Evolutionary conservation across 2,113 vertebrate species (phyloP).

Genomic region (Actenoides hombroni): DNA sequence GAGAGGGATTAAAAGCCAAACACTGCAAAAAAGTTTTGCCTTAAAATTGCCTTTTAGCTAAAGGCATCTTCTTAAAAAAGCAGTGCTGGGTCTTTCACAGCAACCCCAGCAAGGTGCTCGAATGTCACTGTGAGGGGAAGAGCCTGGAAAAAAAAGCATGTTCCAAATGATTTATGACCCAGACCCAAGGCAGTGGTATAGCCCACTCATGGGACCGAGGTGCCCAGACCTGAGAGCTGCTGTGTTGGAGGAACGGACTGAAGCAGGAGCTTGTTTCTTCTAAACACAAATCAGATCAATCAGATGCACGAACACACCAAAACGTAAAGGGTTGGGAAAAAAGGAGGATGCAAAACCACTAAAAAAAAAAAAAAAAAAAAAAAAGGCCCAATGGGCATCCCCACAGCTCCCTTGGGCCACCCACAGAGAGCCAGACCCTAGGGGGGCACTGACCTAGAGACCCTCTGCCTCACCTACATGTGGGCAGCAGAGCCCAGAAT

Average conservation of each 20-base stretch:
- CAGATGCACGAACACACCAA: background rate
- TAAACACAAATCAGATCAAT: background rate
- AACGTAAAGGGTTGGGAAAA: background rate
- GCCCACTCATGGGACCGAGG: background rate
- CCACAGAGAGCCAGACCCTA: background rate
- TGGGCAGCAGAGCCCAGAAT: background rate
- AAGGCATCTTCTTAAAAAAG: background rate
- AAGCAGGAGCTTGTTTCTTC: background rate
- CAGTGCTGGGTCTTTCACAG: background rate
- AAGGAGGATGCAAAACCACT: background rate
- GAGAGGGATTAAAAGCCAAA: background rate
- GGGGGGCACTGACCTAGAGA: background rate
- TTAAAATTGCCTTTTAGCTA: background rate
- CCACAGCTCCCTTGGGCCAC: background rate
- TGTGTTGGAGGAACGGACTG: background rate
- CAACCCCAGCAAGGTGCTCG: background rate
- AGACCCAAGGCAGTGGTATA: background rate
- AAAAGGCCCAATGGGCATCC: background rate
- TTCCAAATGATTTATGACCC: background rate
- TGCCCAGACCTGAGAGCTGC: background rate
- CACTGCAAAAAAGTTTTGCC: background rate
- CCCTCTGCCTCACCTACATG: accelerated
- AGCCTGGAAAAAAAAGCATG: background rate
- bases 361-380: background rate
- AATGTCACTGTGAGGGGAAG: background rate